Conservation (phyloP, 2,113 vertebrate species). For the Sinocyclocheilus anshuiensis region DNA sequence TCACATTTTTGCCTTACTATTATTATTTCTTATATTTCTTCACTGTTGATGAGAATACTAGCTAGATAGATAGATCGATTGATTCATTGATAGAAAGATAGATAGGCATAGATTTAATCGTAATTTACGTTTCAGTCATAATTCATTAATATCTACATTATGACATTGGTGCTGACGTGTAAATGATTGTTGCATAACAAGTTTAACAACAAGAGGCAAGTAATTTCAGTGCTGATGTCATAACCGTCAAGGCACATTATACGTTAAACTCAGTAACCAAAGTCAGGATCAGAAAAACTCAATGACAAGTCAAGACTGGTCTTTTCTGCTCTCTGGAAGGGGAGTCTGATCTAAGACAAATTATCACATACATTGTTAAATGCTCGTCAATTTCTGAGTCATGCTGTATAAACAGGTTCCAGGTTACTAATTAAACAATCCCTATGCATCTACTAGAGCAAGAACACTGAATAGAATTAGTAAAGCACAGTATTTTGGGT, state of each 20-base stretch:
- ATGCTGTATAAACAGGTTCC: slow-evolving; percentile 40
- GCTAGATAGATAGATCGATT: neutral
- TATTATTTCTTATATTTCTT: neutral
- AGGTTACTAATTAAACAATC: slow-evolving; percentile 58
- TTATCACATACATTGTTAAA: neutral
- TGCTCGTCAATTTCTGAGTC: slow-evolving; percentile 2
- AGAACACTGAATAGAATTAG: neutral
- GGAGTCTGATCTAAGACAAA: neutral
- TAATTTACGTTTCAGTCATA: neutral
- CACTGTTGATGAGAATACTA: neutral
- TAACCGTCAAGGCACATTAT: neutral
- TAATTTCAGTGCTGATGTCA: slow-evolving; percentile 1
- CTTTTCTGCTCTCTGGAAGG: neutral
- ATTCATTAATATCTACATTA: neutral
- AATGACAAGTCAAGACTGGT: neutral
- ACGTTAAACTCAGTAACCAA: neutral
- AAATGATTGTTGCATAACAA: slow-evolving; percentile 7
- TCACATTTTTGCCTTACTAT: neutral
- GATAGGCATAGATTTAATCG: no score
- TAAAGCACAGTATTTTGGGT: neutral
- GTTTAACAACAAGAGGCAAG: neutral
- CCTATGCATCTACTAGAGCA: neutral
- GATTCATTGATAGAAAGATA: neutral
- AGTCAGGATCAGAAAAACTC: neutral
- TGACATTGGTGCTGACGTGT: neutral